phyloP scores from a whole-genome alignment of 2,113 vertebrate species.

The Pterocles gutturalis region DNA sequence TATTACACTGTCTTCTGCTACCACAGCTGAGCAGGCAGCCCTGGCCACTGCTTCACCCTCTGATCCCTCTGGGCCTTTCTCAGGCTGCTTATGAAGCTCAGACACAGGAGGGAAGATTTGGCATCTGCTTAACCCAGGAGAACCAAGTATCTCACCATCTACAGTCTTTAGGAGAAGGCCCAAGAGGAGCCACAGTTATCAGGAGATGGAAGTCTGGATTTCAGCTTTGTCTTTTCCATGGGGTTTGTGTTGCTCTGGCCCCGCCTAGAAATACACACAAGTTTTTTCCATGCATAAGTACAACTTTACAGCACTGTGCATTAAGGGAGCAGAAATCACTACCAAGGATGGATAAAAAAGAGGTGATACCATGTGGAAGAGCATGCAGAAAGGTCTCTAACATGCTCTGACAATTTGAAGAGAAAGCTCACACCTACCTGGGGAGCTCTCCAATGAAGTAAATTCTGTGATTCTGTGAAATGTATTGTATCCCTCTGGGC shows the following conservation, averaged over 20 bases:
- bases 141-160: accelerated
- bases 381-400: neutral
- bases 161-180: neutral
- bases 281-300: neutral
- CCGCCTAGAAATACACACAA: neutral
- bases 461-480: too few relatives aligned
- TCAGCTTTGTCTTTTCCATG: neutral
- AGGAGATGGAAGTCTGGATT: neutral
- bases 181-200: neutral
- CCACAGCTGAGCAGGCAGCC: slow-evolving; percentile 52
- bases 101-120: neutral
- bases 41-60: neutral
- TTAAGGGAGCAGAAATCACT: neutral
- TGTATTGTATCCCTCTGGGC: neutral
- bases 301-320: neutral
- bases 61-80: neutral
- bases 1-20: slow-evolving; percentile 16
- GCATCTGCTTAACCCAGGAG: neutral
- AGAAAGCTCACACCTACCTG: neutral
- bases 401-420: neutral
- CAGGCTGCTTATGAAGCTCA: neutral
- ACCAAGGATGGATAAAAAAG: neutral
- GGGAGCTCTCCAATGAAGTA: neutral
- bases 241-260: neutral
- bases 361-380: neutral